Conservation (phyloP, 2,888 invertebrate genomes). For the Agrenia bidenticulata region DNA sequence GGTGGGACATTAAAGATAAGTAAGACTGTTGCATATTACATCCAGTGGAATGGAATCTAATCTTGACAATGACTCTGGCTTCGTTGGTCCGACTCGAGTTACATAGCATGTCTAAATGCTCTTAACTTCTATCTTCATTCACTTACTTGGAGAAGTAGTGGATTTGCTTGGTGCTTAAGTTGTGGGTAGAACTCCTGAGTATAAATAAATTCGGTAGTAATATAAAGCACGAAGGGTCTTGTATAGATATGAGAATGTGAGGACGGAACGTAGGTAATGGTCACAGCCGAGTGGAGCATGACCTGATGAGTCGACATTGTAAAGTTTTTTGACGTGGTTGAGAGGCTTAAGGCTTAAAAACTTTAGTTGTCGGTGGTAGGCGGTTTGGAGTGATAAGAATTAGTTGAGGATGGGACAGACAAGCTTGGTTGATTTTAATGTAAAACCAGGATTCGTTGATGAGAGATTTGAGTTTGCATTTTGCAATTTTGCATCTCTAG, state of each 20-base stretch:
- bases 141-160: not conserved
- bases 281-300: constrained; percentile 28
- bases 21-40: not conserved
- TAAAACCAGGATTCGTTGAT: constrained; percentile 5
- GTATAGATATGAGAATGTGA: too few species aligned
- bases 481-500: too few species aligned
- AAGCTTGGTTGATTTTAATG: constrained; percentile 33
- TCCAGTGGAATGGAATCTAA: not conserved
- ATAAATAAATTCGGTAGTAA: too few species aligned
- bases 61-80: constrained; percentile 2
- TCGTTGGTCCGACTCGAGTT: not conserved
- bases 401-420: constrained; percentile 37
- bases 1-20: too few species aligned
- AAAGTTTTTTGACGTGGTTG: constrained; percentile 1
- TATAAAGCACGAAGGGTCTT: too few species aligned
- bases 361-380: constrained; percentile 2
- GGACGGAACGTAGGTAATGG: constrained; percentile 7
- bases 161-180: not conserved
- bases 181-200: too few species aligned
- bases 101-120: constrained; percentile 10
- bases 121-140: constrained; percentile 4
- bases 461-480: not conserved
- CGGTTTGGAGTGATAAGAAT: constrained; percentile 18
- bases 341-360: not conserved
- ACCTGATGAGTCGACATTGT: constrained; percentile 18